Conservation (phyloP, 2,113 vertebrate species). For the Brachyhypopomus occidentalis region DNA sequence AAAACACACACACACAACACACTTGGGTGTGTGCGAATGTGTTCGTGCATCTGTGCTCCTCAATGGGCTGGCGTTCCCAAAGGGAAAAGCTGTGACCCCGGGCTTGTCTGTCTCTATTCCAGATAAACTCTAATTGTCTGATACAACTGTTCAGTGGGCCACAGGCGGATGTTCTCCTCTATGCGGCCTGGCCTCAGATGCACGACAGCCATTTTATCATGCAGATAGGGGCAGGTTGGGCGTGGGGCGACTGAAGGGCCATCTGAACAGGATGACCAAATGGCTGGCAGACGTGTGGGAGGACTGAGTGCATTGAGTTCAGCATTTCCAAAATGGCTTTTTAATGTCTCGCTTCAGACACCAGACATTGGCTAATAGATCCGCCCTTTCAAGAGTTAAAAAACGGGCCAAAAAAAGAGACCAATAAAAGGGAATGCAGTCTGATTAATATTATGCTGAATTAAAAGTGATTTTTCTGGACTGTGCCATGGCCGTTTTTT, state of each 20-base stretch:
- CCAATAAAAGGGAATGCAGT: constrained; percentile 80
- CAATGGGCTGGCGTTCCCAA: constrained; percentile 69
- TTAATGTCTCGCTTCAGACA: constrained; percentile 90
- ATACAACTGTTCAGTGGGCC: constrained; percentile 83
- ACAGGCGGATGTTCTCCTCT: constrained; percentile 78
- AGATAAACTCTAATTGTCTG: constrained; percentile 85
- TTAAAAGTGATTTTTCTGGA: constrained; percentile 99
- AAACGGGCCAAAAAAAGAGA: constrained; percentile 68
- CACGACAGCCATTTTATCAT: constrained; percentile 82
- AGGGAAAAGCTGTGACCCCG: constrained; percentile 77
- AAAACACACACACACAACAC: too few relatives aligned
- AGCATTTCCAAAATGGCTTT: constrained; percentile 98
- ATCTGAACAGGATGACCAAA: constrained; percentile 91
- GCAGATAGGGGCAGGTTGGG: constrained; percentile 70
- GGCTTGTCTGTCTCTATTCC: constrained; percentile 82
- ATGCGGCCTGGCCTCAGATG: constrained; percentile 75
- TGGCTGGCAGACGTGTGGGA: constrained; percentile 99
- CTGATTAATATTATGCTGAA: constrained; percentile 99
- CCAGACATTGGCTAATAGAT: constrained; percentile 87
- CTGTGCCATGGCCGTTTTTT: constrained; percentile 81
- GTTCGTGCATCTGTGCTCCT: constrained; percentile 69
- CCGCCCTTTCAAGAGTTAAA: constrained; percentile 81
- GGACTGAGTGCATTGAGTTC: constrained; percentile 95
- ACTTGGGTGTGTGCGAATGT: constrained; percentile 49
- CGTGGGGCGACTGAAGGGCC: constrained; percentile 69